Conservation (phyloP, 2,888 invertebrate genomes). For the Lepetodrilus schrolli region DNA sequence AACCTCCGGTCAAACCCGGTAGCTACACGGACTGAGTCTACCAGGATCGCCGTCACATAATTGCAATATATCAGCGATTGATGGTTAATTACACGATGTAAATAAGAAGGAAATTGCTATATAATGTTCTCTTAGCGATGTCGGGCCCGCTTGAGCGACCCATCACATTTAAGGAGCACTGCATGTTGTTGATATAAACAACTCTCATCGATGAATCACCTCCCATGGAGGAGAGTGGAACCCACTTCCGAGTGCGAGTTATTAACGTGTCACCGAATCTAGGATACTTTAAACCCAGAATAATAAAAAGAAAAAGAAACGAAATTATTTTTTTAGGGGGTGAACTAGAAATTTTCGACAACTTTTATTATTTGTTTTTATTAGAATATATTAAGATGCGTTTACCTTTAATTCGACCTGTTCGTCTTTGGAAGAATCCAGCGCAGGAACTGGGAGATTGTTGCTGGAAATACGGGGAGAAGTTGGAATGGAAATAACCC, state of each 20-base stretch:
- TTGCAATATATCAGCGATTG: background rate
- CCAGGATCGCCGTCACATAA: background rate
- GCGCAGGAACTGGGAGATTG: conserved; percentile 17
- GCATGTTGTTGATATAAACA: conserved; percentile 15
- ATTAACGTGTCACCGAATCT: background rate
- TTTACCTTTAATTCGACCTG: conserved; percentile 32
- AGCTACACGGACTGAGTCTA: too few species aligned
- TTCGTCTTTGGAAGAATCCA: conserved; percentile 21
- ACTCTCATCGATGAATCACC: background rate
- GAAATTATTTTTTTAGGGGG: too few species aligned
- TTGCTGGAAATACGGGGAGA: conserved; percentile 23
- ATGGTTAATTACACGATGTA: background rate
- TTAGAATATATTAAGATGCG: background rate
- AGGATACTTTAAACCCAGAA: too few species aligned
- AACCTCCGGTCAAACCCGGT: background rate
- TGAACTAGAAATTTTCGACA: too few species aligned
- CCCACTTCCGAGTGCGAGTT: background rate
- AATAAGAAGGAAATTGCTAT: conserved; percentile 1
- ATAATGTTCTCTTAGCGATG: background rate
- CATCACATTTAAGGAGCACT: background rate
- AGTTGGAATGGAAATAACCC: conserved; percentile 29
- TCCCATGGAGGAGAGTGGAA: background rate
- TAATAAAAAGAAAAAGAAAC: too few species aligned
- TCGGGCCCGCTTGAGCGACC: background rate
- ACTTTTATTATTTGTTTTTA: too few species aligned